These are phyloP conservation scores for Coreius guichenoti DNA, from an alignment of 2,797 vertebrate species.

Conservation along the genomic window DNA sequence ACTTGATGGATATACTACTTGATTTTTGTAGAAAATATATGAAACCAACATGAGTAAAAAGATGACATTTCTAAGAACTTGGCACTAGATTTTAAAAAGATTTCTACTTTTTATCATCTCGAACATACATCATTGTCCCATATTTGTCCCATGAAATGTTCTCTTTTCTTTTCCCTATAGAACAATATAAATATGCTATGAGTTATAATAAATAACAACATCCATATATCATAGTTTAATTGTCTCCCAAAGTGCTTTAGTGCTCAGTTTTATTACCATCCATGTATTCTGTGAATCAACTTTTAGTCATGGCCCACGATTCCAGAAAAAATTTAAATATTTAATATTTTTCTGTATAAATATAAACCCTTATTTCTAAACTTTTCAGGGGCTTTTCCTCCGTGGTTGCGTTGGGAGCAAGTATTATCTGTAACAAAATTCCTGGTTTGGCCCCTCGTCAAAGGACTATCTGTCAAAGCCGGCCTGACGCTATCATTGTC, in stretches of 20 bases:
- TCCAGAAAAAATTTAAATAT: neutral
- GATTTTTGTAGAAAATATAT: neutral
- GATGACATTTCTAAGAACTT: neutral
- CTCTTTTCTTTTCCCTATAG: neutral
- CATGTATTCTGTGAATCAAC: neutral
- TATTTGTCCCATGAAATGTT: neutral
- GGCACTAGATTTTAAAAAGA: neutral
- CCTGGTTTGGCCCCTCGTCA: conserved; percentile 94
- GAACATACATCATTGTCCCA: neutral
- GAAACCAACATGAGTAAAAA: neutral
- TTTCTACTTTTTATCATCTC: neutral
- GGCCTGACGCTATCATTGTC: conserved; percentile 96
- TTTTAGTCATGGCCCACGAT: neutral
- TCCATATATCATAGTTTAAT: neutral
- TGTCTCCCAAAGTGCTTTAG: neutral
- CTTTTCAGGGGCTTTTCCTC: conserved; percentile 89
- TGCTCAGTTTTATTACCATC: neutral
- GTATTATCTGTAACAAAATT: conserved; percentile 99
- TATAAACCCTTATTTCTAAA: conserved; percentile 10
- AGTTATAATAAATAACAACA: neutral
- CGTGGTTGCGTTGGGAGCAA: conserved; percentile 94
- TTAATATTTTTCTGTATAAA: neutral
- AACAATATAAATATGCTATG: neutral
- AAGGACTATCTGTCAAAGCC: conserved; percentile 97
- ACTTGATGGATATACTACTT: neutral